phyloP scores from a whole-genome alignment of 1,140 invertebrate genomes.

The Penaeus indicus region DNA sequence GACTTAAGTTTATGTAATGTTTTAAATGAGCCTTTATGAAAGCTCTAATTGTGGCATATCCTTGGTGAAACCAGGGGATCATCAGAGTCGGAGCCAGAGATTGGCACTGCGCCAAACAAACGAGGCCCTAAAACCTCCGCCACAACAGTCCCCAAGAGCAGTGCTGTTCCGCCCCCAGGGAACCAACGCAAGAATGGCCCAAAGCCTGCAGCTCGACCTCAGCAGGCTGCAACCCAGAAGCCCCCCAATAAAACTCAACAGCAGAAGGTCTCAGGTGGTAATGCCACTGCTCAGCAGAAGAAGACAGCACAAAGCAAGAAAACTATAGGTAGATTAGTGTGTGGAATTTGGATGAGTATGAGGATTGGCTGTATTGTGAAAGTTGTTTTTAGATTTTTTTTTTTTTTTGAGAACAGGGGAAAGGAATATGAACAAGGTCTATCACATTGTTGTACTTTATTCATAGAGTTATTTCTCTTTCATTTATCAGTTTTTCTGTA shows the following conservation, averaged over 20 bases:
- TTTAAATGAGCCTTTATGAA: neutral
- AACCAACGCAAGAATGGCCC: constrained; percentile 55
- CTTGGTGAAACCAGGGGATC: constrained; percentile 33
- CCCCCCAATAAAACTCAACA: constrained; percentile 38
- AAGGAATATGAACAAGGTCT: neutral
- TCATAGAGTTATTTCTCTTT: no score
- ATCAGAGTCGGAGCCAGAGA: constrained; percentile 52
- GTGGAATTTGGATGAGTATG: neutral
- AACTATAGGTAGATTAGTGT: constrained; percentile 33
- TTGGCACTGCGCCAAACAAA: constrained; percentile 35
- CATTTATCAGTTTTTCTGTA: no score
- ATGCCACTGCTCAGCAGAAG: constrained; percentile 40
- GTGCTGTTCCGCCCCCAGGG: neutral
- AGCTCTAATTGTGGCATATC: neutral
- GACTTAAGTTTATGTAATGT: no score
- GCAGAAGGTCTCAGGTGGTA: constrained; percentile 28
- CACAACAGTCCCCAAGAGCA: constrained; percentile 55
- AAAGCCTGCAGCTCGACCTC: constrained; percentile 43
- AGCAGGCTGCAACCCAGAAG: constrained; percentile 46
- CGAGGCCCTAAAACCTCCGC: constrained; percentile 59
- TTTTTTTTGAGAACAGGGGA: neutral
- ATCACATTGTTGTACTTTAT: neutral
- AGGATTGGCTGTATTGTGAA: neutral
- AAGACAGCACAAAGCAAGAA: constrained; percentile 52
- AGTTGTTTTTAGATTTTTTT: neutral